Evolutionary conservation across 2,888 invertebrate species (phyloP).

Genomic region (Ophion slaviceki): DNA sequence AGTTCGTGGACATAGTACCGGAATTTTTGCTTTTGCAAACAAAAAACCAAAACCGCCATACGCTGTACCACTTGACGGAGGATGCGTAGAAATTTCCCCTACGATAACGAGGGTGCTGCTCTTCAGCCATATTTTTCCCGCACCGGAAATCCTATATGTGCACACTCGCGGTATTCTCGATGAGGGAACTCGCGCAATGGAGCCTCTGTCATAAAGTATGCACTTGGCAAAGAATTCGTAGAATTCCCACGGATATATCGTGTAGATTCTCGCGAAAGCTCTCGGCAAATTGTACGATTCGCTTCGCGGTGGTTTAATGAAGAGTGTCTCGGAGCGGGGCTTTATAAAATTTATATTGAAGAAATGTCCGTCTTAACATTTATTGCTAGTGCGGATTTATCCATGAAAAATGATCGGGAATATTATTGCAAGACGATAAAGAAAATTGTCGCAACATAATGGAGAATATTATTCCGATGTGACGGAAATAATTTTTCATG

Average conservation of each 20-base stretch:
- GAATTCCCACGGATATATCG: constrained; percentile 13
- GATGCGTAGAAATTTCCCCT: background rate
- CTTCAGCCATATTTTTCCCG: background rate
- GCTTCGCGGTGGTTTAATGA: constrained; percentile 1
- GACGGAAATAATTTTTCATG: too few species aligned
- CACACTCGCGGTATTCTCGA: constrained; percentile 1
- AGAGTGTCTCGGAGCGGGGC: background rate
- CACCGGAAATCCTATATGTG: constrained; percentile 3
- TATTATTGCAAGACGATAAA: background rate
- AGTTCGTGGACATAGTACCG: constrained; percentile 27
- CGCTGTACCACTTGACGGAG: constrained; percentile 19
- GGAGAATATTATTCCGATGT: too few species aligned
- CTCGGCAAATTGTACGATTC: constrained; percentile 19
- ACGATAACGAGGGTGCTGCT: background rate
- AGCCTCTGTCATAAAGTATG: constrained; percentile 4
- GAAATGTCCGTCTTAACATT: too few species aligned
- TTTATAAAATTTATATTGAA: background rate
- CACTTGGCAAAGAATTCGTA: constrained; percentile 17
- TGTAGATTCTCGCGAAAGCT: constrained; percentile 24
- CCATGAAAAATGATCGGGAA: background rate
- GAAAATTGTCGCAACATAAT: background rate
- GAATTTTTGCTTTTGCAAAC: constrained; percentile 12
- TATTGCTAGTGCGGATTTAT: background rate
- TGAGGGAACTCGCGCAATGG: constrained; percentile 3
- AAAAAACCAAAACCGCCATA: constrained; percentile 15